These are phyloP conservation scores for Zygogramma bicolorata DNA, from an alignment of 2,888 invertebrate genomes.

Conservation along the genomic window DNA sequence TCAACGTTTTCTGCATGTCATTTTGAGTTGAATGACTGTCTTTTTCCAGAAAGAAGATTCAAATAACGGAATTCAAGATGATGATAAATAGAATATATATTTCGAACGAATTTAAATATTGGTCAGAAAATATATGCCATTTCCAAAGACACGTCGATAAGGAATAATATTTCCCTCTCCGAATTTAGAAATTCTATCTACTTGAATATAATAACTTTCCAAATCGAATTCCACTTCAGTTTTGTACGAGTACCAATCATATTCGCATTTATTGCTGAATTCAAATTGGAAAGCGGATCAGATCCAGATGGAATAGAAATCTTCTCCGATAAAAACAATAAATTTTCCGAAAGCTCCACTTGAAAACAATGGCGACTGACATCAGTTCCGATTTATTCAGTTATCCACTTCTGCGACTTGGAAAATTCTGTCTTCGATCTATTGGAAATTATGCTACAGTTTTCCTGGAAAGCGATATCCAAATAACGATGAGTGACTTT, in stretches of 20 bases:
- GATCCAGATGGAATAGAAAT: conserved; percentile 4
- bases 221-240: neutral
- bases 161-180: too few species aligned
- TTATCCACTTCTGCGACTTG: conserved; percentile 31
- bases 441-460: conserved; percentile 35
- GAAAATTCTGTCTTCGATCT: conserved; percentile 37
- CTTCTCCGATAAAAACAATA: neutral
- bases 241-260: neutral
- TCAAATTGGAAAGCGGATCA: conserved; percentile 4
- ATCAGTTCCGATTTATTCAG: conserved; percentile 36
- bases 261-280: neutral
- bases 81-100: too few species aligned
- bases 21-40: too few species aligned
- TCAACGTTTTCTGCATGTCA: too few species aligned
- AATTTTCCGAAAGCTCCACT: neutral
- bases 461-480: neutral
- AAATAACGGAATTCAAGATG: too few species aligned
- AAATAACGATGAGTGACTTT: conserved; percentile 4
- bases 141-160: neutral
- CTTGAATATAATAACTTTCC: neutral
- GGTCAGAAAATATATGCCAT: neutral
- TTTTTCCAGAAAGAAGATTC: too few species aligned
- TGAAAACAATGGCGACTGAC: conserved; percentile 18
- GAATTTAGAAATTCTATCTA: neutral
- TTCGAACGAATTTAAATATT: too few species aligned